Base-by-base conservation (phyloP, 1,140 invertebrate genomes). In the Solen grandis region DNA sequence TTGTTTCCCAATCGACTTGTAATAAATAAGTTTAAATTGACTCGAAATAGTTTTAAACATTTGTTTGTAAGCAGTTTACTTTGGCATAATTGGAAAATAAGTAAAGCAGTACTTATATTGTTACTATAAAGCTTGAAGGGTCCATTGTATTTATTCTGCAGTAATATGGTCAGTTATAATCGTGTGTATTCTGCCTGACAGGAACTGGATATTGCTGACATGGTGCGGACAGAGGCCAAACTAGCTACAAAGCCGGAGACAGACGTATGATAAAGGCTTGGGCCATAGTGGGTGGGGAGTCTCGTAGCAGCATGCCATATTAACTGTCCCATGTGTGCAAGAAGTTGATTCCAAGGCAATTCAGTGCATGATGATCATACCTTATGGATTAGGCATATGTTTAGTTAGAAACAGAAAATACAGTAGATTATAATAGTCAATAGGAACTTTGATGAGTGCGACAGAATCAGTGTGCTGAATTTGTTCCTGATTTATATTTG, bases 121-220 rank as follows among this genome's bases (percentile, higher is more conserved):
- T 38, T 29, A 55, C 25, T 33, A 55, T 25, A 72, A n/a, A n/a
- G n/a, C n/a, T n/a, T n/a, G n/a, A n/a, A n/a, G n/a, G n/a, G n/a
- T n/a, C n/a, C n/a, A n/a, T n/a, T n/a, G n/a, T n/a, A n/a, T n/a
- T n/a, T n/a, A n/a, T n/a, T n/a, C n/a, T n/a, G n/a, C n/a, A n/a
- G n/a, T n/a, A n/a, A n/a, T n/a, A n/a, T n/a, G n/a, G n/a, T n/a
- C n/a, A n/a, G n/a, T n/a, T n/a, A n/a, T n/a, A n/a, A n/a, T n/a
- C n/a, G n/a, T n/a, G n/a, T n/a, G n/a, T n/a, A n/a, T n/a, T 4
- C 89, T 46, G 35, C 85, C 57, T 95, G 94, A 60, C 94, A 98
- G 96, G 95, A 97, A 86, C 95, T 98, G 92, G 97, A 99, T 92
- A 96, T 98, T 94, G 97, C 97, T 92, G 97, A 98, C 92, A 95